These are phyloP conservation scores for Carassius auratus DNA, from an alignment of 2,113 vertebrate species.

Conservation along the genomic window DNA sequence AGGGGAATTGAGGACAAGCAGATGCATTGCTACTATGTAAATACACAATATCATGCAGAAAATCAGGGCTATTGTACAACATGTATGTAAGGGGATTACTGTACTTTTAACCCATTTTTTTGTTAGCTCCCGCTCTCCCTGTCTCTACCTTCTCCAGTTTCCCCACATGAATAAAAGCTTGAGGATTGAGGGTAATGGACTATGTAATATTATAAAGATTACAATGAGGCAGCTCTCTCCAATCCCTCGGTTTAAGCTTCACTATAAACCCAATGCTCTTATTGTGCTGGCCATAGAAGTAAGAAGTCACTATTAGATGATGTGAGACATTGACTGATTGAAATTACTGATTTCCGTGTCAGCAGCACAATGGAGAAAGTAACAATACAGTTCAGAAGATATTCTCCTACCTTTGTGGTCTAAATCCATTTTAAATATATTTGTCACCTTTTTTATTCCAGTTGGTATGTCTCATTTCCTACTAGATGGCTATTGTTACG, in stretches of 20 bases:
- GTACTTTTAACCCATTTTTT: not conserved
- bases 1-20: not conserved
- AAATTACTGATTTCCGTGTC: not conserved
- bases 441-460: not conserved
- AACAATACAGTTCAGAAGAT: not conserved
- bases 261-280: not conserved
- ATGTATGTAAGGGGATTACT: conserved; percentile 42
- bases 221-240: conserved; percentile 41
- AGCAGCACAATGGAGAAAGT: not conserved
- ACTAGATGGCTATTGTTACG: not conserved
- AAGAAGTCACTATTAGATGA: not conserved
- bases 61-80: not conserved
- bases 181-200: conserved; percentile 52
- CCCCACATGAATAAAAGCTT: conserved; percentile 35
- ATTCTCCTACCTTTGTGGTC: not conserved
- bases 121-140: not conserved
- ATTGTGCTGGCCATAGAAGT: not conserved
- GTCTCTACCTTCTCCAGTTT: not conserved
- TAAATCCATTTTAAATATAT: not conserved
- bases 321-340: conserved; percentile 3
- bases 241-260: conserved; percentile 42
- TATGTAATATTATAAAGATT: conserved; percentile 50
- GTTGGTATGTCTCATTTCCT: not conserved
- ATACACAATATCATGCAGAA: conserved; percentile 7
- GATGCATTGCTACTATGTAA: not conserved